These are phyloP conservation scores for Crax fasciolata DNA, from an alignment of 2,797 vertebrate species.

Conservation along the genomic window DNA sequence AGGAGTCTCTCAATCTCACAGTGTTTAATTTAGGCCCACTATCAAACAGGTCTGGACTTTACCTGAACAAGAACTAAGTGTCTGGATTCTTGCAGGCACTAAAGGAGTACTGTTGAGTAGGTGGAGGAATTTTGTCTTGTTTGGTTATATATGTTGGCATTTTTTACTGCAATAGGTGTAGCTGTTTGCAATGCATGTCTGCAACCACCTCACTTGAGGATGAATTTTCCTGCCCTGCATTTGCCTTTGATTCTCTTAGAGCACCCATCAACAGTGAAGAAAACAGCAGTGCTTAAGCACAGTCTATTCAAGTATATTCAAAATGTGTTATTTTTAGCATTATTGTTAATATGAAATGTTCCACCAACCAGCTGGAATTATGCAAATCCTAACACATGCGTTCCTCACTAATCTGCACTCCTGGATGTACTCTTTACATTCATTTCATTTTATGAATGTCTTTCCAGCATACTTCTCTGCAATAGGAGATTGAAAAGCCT, in stretches of 20 bases:
- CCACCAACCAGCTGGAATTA: slow-evolving; percentile 72
- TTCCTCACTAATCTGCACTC: slow-evolving; percentile 65
- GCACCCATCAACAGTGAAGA: slow-evolving; percentile 46
- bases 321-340: slow-evolving; percentile 78
- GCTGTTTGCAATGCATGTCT: slow-evolving; percentile 35
- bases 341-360: slow-evolving; percentile 70
- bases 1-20: not conserved
- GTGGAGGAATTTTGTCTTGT: slow-evolving; percentile 14
- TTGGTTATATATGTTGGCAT: not conserved
- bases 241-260: slow-evolving; percentile 47
- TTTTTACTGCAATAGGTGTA: slow-evolving; percentile 35
- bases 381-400: slow-evolving; percentile 68
- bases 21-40: not conserved
- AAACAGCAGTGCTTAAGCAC: slow-evolving; percentile 40
- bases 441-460: slow-evolving; percentile 74
- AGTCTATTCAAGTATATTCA: slow-evolving; percentile 73
- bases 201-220: slow-evolving; percentile 29
- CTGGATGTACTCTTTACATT: slow-evolving; percentile 73
- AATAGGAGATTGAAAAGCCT: slow-evolving; percentile 71
- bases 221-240: slow-evolving; percentile 44
- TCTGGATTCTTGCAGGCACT: not conserved
- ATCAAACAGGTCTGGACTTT: not conserved
- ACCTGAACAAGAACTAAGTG: not conserved
- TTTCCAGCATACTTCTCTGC: slow-evolving; percentile 63
- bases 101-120: slow-evolving; percentile 18